A percentile compares a stretch with the other conserved stretches of the same genome.
These are phyloP conservation scores for Alectura lathami DNA, from an alignment of 2,113 vertebrate genomes.

Conservation along the genomic window DNA sequence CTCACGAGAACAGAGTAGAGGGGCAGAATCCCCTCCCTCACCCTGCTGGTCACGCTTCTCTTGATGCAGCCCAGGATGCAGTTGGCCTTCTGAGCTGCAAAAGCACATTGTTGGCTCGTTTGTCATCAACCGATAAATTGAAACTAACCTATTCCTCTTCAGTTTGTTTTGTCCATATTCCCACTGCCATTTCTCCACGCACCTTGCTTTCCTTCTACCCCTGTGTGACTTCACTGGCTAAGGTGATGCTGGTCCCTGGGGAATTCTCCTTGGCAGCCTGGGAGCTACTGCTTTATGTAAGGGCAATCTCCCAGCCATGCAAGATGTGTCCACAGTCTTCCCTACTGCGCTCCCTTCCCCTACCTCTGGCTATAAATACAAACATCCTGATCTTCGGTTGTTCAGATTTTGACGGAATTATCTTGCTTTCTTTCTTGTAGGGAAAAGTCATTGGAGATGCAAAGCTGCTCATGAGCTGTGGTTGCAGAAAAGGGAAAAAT, in stretches of 20 bases:
- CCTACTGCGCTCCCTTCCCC: not conserved
- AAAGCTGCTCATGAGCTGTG: conserved; percentile 64
- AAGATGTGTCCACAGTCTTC: not conserved
- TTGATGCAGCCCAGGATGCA: too few relatives aligned
- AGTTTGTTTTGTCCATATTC: not conserved
- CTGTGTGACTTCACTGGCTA: not conserved
- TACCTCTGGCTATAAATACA: not conserved
- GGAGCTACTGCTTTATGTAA: not conserved
- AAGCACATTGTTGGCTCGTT: too few relatives aligned
- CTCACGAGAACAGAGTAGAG: too few relatives aligned
- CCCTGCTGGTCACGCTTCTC: too few relatives aligned
- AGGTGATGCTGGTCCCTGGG: not conserved
- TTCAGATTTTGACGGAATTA: not conserved
- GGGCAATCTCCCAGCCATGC: not conserved
- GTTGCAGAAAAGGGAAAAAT: conserved; percentile 63
- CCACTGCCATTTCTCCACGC: not conserved
- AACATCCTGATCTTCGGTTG: not conserved
- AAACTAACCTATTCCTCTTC: not conserved
- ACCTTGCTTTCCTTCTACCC: not conserved
- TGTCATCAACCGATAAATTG: too few relatives aligned
- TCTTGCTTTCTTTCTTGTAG: conserved; percentile 37
- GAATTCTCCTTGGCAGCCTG: not conserved
- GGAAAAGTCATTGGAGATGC: conserved; percentile 63
- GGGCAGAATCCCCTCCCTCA: too few relatives aligned
- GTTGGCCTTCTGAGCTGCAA: too few relatives aligned